phyloP scores from a whole-genome alignment of 64 coral and sea anemone species.

The Dendronephthya gigantea region DNA sequence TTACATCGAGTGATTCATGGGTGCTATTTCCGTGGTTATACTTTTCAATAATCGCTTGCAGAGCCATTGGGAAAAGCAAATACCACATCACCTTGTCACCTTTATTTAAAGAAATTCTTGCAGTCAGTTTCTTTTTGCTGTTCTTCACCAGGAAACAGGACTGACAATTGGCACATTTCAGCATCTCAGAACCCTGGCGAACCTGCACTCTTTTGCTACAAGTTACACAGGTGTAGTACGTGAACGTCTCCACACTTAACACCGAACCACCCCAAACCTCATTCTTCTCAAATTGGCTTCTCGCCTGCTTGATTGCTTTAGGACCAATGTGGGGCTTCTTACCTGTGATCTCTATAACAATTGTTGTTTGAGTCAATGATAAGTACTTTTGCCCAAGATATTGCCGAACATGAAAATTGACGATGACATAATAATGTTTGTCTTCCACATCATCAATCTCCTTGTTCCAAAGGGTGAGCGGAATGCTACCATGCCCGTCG shows the following conservation, averaged over 20 bases:
- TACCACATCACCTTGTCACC: background rate
- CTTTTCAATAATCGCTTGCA: slow-evolving; percentile 23
- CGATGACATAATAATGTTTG: slow-evolving; percentile 48
- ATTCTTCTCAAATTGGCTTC: background rate
- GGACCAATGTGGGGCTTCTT: background rate
- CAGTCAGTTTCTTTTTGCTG: background rate
- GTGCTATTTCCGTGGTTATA: background rate
- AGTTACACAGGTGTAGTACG: slow-evolving; percentile 24
- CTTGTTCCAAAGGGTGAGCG: slow-evolving; percentile 60
- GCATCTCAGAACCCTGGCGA: slow-evolving; percentile 22
- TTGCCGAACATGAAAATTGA: slow-evolving; percentile 52
- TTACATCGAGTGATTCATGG: background rate
- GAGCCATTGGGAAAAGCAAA: slow-evolving; percentile 1
- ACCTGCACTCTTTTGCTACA: slow-evolving; percentile 34
- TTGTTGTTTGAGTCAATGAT: slow-evolving; percentile 38
- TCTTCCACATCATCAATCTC: slow-evolving; percentile 30
- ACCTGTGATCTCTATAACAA: slow-evolving; percentile 4
- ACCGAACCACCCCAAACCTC: no score
- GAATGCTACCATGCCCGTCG: slow-evolving; percentile 46
- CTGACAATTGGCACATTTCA: slow-evolving; percentile 29
- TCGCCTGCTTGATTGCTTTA: slow-evolving; percentile 1
- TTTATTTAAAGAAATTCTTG: background rate
- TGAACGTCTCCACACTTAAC: slow-evolving; percentile 28
- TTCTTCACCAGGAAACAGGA: slow-evolving; percentile 9
- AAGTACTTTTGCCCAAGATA: slow-evolving; percentile 60